Base-by-base conservation (phyloP, 2,113 vertebrate genomes). In the Heliornis fulica region DNA sequence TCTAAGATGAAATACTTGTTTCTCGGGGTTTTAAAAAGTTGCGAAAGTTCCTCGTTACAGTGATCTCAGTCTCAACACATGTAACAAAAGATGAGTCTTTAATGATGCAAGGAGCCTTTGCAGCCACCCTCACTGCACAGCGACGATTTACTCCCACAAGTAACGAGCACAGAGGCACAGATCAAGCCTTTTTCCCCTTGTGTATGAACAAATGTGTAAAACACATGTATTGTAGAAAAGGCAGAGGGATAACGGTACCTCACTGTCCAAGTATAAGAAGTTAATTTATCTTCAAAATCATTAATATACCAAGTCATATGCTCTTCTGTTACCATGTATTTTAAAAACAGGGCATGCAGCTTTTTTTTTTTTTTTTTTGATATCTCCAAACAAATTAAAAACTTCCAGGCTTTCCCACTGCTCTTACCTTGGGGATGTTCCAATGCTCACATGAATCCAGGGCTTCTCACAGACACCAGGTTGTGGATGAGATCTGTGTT, bases 71-170 rank as follows among this genome's bases (percentile, higher is more conserved):
- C 95, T 92, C 95, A 91, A 85, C 66, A 72, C 9, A 54, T 0
- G 1, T 50, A 79, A 92, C 83, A 96, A 93, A 95, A 84, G 92
- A 79, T 94, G 60, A 78, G n/a, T 53, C 88, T 92, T 90, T 87
- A 92, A 71, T 22, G 76, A 84, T 61, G 56, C 46, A 21, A 50
- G 80, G 45, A 95, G 86, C 53, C 75, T 36, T 66, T 51, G 59
- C 79, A 92, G 71, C 71, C 14, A 18, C 90, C 63, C 46, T 34
- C 32, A 4, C 41, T 34, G 74, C 2, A 3, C 74, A 41, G 57
- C 0, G 0, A 43, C 61, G 81, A 72, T 50, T 87, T 79, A 34
- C 61, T 81, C n/a, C 21, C 31, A 25, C 46, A 51, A 72, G 54
- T 29, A 83, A 70, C 4, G 45, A 68, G 48, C 0, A 0, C 15